phyloP scores from a whole-genome alignment of 1,140 invertebrate genomes.

The Hylaeus volcanicus region DNA sequence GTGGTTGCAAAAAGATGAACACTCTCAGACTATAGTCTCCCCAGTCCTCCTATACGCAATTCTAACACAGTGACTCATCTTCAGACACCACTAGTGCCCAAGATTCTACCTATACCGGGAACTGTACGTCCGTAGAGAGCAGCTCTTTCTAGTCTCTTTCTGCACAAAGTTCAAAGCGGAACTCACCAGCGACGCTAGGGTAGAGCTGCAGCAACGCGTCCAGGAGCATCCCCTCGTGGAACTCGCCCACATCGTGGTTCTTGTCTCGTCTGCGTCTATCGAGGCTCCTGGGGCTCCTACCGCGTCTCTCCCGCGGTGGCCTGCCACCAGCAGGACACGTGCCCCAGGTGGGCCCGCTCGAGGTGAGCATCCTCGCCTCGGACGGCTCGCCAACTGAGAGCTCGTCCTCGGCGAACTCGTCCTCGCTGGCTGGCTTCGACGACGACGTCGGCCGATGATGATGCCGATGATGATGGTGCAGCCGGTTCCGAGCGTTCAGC shows the following conservation, averaged over 20 bases:
- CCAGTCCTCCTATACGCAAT: too few species aligned
- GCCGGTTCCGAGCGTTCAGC: constrained; percentile 72
- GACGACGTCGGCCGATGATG: constrained; percentile 67
- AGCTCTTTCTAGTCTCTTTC: too few species aligned
- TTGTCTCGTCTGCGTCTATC: constrained; percentile 81
- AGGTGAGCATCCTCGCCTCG: constrained; percentile 80
- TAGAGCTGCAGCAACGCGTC: constrained; percentile 82
- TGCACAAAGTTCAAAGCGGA: background rate
- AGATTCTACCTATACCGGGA: too few species aligned
- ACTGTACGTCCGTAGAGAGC: too few species aligned
- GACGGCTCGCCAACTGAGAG: constrained; percentile 81
- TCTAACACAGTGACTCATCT: too few species aligned
- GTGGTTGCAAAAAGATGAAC: too few species aligned
- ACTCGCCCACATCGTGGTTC: constrained; percentile 79
- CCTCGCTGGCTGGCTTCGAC: constrained; percentile 83
- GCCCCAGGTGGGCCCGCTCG: constrained; percentile 76
- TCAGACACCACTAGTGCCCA: too few species aligned
- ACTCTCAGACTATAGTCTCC: too few species aligned
- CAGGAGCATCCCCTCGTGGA: constrained; percentile 85
- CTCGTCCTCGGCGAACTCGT: constrained; percentile 87
- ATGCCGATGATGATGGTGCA: constrained; percentile 69
- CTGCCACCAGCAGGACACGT: constrained; percentile 76
- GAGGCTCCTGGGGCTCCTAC: constrained; percentile 81
- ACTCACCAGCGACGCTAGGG: constrained; percentile 79
- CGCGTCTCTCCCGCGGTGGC: constrained; percentile 77